These are phyloP conservation scores for Mormyrus proboscirostris DNA, from an alignment of 2,797 vertebrate species.

Conservation along the genomic window DNA sequence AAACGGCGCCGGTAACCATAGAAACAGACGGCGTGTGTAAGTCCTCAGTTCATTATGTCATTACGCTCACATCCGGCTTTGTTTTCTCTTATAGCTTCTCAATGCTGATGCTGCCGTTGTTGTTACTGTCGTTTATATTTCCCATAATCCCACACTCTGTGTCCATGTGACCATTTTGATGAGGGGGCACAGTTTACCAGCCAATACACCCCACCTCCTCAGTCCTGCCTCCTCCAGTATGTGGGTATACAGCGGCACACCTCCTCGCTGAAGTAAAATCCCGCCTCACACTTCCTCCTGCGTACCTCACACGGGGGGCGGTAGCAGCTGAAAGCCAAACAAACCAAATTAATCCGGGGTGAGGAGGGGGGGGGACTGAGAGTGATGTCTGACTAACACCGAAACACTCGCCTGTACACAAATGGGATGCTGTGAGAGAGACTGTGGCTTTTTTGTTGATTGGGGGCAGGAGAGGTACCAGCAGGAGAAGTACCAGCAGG, in stretches of 20 bases:
- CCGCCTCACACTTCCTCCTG: conserved; percentile 72
- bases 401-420: neutral
- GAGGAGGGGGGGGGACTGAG: neutral
- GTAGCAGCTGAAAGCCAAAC: conserved; percentile 68
- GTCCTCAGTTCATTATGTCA: conserved; percentile 54
- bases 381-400: neutral
- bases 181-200: conserved; percentile 42
- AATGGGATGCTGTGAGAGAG: too few species aligned
- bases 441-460: too few species aligned
- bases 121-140: neutral
- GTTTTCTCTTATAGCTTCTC: conserved; percentile 42
- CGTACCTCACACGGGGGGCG: conserved; percentile 76
- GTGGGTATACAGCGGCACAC: conserved; percentile 89
- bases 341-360: neutral
- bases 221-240: conserved; percentile 81
- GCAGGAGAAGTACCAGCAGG: neutral
- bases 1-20: conserved; percentile 44
- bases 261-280: conserved; percentile 84
- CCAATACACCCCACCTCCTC: conserved; percentile 33
- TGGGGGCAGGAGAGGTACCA: neutral
- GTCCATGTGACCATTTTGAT: conserved; percentile 45
- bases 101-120: neutral
- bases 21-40: conserved; percentile 57
- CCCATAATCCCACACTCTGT: conserved; percentile 41
- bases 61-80: conserved; percentile 40